phyloP scores from a whole-genome alignment of 2,888 invertebrate species.

The Drosophila birchii region DNA sequence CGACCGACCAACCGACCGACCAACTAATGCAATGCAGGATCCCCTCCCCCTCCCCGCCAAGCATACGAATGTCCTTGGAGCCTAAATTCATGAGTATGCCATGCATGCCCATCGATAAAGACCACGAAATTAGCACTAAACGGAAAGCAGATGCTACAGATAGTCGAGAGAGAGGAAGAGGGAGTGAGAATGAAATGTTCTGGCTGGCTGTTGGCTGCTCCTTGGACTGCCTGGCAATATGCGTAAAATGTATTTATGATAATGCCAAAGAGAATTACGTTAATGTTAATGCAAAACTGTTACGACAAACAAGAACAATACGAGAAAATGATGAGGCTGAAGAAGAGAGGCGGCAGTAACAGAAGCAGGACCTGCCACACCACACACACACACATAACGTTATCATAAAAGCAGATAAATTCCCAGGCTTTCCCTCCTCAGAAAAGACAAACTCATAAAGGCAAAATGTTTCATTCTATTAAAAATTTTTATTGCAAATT shows the following conservation, averaged over 20 bases:
- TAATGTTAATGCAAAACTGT: conserved; percentile 82
- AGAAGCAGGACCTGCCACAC: background rate
- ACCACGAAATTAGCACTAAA: conserved; percentile 63
- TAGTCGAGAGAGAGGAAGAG: background rate
- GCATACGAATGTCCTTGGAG: background rate
- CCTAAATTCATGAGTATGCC: conserved; percentile 50
- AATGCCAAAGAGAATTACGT: conserved; percentile 81
- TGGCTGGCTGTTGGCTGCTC: background rate
- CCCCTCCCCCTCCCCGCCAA: no score
- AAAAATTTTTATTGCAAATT: conserved; percentile 84
- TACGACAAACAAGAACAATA: conserved; percentile 78
- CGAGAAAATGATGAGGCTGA: conserved; percentile 71
- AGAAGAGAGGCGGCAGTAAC: no score
- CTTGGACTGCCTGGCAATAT: conserved; percentile 69
- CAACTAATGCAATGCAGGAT: conserved; percentile 22
- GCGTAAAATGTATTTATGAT: conserved; percentile 83
- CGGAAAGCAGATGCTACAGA: conserved; percentile 45
- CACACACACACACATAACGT: conserved; percentile 44
- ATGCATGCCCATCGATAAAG: conserved; percentile 61
- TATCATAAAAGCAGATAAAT: conserved; percentile 81
- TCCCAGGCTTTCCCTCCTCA: conserved; percentile 46
- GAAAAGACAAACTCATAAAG: conserved; percentile 80
- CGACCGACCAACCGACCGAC: conserved; percentile 24
- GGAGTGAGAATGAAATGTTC: background rate
- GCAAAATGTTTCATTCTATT: conserved; percentile 82